Conservation (phyloP, 2,113 vertebrate genomes). For the Gila orcuttii region DNA sequence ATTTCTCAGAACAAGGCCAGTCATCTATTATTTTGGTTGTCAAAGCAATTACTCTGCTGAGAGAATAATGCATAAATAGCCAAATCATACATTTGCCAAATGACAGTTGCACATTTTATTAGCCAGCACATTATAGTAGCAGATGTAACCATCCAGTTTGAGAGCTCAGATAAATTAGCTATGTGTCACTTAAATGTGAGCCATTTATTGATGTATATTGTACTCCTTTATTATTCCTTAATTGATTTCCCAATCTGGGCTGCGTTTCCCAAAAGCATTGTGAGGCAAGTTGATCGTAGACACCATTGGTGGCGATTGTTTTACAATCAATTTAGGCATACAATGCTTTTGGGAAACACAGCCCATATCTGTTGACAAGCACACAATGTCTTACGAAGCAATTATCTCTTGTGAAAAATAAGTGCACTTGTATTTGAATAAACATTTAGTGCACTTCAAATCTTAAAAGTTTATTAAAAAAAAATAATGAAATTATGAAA, state of each 20-base stretch:
- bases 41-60: conserved; percentile 29
- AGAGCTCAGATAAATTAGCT: neutral
- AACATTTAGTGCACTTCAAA: no score
- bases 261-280: neutral
- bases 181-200: neutral
- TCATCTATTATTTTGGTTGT: conserved; percentile 34
- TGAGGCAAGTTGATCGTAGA: no score
- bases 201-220: neutral
- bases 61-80: conserved; percentile 33
- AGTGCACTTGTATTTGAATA: no score
- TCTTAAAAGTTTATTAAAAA: no score
- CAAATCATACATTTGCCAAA: conserved; percentile 19
- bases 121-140: conserved; percentile 4
- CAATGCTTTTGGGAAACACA: no score
- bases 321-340: no score
- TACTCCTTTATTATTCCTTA: neutral
- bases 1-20: conserved; percentile 32
- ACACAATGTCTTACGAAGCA: neutral
- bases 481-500: no score
- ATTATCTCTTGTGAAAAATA: no score
- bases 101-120: conserved; percentile 41
- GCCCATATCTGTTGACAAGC: neutral
- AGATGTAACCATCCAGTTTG: neutral
- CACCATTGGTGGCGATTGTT: no score
- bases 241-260: neutral